Percentiles rank a stretch among this genome's conserved stretches.
These are phyloP conservation scores for Ophiothrix spiculata DNA, from an alignment of 35 echinoderm and acorn worm genomes.

Conservation along the genomic window DNA sequence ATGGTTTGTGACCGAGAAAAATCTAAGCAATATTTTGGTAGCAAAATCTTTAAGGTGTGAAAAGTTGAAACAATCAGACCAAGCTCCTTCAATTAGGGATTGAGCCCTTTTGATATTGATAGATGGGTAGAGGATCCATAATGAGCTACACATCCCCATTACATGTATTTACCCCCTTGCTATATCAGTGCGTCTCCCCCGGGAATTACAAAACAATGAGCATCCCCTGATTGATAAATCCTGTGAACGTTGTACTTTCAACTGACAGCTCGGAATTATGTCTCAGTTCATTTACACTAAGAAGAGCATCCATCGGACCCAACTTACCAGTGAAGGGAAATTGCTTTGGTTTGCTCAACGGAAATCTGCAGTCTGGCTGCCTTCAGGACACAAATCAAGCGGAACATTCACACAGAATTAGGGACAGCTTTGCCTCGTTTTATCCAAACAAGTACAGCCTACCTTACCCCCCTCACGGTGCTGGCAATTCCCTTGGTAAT, in stretches of 20 bases:
- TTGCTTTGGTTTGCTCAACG: not conserved
- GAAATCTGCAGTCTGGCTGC: slow-evolving; percentile 5
- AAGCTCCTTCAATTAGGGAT: too few relatives aligned
- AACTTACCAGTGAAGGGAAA: not conserved
- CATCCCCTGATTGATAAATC: not conserved
- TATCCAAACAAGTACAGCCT: slow-evolving; percentile 5
- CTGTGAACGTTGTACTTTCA: not conserved
- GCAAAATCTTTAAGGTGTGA: too few relatives aligned
- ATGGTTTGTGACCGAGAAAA: too few relatives aligned
- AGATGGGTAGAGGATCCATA: too few relatives aligned
- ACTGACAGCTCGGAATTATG: not conserved
- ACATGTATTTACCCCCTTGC: too few relatives aligned
- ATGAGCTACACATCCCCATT: too few relatives aligned
- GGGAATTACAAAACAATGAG: not conserved
- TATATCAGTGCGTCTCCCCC: not conserved
- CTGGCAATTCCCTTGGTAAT: not conserved
- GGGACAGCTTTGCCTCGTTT: not conserved
- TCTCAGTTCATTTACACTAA: not conserved
- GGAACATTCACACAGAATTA: not conserved
- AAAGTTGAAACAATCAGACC: too few relatives aligned
- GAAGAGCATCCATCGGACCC: not conserved
- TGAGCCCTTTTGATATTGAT: too few relatives aligned
- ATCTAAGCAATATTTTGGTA: too few relatives aligned
- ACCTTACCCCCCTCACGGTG: not conserved
- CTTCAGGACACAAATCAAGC: not conserved